Evolutionary conservation across 1,140 invertebrate species (phyloP), one percentile per base, ranked within the genome.

Genomic region (Chymomyza costata): DNA sequence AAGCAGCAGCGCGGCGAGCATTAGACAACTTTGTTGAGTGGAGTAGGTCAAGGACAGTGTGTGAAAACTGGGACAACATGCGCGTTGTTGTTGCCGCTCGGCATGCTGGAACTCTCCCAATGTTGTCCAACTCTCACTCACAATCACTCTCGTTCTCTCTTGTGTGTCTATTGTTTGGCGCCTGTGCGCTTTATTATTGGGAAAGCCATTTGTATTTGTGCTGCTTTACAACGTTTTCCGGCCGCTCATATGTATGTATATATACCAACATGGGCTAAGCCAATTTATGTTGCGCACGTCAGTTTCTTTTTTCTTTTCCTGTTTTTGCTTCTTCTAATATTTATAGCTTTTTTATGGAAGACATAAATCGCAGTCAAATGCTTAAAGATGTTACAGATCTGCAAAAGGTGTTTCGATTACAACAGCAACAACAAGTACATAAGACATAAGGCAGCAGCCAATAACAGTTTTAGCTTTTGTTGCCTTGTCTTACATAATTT

Each of bases 31-130:
- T 78, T 65, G 52, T 70, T 61, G 76, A 76, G 66, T 83, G 83
- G 83, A 85, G 83, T 85, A 85, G 83, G 83, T 85, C 83, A 85
- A 85, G 83, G 83, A 85, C 83, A 85, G 80, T 78, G 65, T 74
- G 61, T 82, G 70, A 69, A 83, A 85, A 84, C 71, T 85, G 83
- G 83, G 83, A 82, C 83, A 85, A 64, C 63, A 84, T 56, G 67
- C 55, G 39, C 53, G 55, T 68, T 80, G 74, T 80, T 80, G 73
- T 80, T 80, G 73, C 62, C 34, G 18, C 11, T 38, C 13, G 31
- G 34, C 43, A 17, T 52, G 49, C 56, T 55, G 53, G 53, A 66
- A 71, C 62, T 78, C 67, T 78, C 66, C 48, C 55, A 39, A 40
- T 35, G 37, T 32, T 14, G 60, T 53, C 52, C 58, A 14, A 34